These are phyloP conservation scores for Ophion slaviceki DNA, from an alignment of 2,888 invertebrate genomes.

Conservation along the genomic window DNA sequence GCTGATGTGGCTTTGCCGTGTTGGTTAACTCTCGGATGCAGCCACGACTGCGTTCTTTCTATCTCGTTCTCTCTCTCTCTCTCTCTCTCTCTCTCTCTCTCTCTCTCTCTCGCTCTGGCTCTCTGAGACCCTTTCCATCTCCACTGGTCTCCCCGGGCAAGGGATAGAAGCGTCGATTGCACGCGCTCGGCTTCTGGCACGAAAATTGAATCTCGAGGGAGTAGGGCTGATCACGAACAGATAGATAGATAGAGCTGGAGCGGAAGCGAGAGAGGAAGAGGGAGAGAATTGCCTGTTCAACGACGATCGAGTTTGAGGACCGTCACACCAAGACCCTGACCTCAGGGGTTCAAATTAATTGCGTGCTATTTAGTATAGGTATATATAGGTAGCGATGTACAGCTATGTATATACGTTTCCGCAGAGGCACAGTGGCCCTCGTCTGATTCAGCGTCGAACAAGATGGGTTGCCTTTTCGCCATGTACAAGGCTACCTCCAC, in stretches of 20 bases:
- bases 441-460: constrained; percentile 48
- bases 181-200: constrained; percentile 56
- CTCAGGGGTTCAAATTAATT: constrained; percentile 66
- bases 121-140: background rate
- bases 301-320: constrained; percentile 51
- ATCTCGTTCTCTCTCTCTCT: constrained; percentile 22
- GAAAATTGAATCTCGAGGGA: constrained; percentile 68
- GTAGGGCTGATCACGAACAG: constrained; percentile 49
- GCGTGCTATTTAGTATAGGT: constrained; percentile 57
- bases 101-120: constrained; percentile 14
- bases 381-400: constrained; percentile 14
- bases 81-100: constrained; percentile 7
- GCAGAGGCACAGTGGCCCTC: constrained; percentile 1
- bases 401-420: constrained; percentile 6
- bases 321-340: constrained; percentile 62
- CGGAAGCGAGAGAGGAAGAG: constrained; percentile 21
- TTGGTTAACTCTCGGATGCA: constrained; percentile 61
- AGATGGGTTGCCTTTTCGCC: constrained; percentile 26
- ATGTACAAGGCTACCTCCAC: background rate
- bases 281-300: constrained; percentile 19
- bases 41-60: constrained; percentile 23
- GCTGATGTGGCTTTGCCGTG: constrained; percentile 55
- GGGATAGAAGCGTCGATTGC: constrained; percentile 66
- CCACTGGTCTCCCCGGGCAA: constrained; percentile 33
- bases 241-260: constrained; percentile 26